A percentile compares a stretch with the other conserved stretches of the same genome.
phyloP scores from a whole-genome alignment of 2,797 vertebrate species.

The Chloroceryle amazona region DNA sequence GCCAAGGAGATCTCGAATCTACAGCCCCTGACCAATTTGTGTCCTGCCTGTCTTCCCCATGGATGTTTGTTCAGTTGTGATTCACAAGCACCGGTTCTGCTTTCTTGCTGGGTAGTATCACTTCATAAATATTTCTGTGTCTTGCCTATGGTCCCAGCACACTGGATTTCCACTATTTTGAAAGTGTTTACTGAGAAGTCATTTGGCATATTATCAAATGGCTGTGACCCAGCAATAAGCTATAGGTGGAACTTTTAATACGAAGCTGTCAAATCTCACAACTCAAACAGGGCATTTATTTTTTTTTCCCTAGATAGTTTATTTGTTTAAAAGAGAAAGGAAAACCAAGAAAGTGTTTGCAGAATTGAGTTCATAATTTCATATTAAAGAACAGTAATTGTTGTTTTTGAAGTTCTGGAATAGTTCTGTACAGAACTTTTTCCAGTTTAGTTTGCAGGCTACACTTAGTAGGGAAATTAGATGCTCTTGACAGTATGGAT shows the following conservation, averaged over 20 bases:
- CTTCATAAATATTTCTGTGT: slow-evolving; percentile 27
- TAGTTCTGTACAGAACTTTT: background rate
- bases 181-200: background rate
- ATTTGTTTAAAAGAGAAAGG: background rate
- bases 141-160: background rate
- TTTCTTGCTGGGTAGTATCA: slow-evolving; percentile 1
- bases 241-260: slow-evolving; percentile 41
- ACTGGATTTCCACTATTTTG: slow-evolving; percentile 7
- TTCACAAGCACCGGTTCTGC: background rate
- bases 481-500: background rate
- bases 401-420: background rate
- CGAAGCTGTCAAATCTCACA: background rate
- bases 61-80: background rate
- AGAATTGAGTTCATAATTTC: background rate
- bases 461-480: background rate
- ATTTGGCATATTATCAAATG: slow-evolving; percentile 48
- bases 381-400: background rate
- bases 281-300: accelerated
- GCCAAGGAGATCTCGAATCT: background rate
- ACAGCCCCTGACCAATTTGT: background rate
- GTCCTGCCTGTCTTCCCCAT: background rate
- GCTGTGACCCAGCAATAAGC: background rate
- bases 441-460: background rate
- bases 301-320: background rate
- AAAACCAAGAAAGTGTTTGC: background rate